Conservation (phyloP, 2,797 vertebrate species). For the Falco cherrug region DNA sequence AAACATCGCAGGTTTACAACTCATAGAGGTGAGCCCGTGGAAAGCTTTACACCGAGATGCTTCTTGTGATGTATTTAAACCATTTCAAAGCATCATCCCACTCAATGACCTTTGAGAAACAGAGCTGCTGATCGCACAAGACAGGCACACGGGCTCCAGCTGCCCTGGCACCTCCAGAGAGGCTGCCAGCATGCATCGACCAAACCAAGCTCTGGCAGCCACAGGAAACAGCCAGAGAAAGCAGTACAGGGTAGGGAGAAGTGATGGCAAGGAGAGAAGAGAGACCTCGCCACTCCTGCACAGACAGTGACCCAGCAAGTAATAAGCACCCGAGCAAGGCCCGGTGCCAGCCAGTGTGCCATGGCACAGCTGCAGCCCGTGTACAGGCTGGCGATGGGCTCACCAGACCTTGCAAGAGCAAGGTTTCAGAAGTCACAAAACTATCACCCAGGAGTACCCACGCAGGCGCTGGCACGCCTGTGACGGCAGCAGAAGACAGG, state of each 20-base stretch:
- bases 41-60: not conserved
- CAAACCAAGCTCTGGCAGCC: not conserved
- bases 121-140: not conserved
- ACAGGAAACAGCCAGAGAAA: not conserved
- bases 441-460: not conserved
- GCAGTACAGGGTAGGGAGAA: not conserved
- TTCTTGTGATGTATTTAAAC: not conserved
- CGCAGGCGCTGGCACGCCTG: not conserved
- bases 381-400: not conserved
- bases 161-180: not conserved
- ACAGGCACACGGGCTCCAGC: not conserved
- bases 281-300: not conserved
- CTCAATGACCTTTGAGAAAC: not conserved
- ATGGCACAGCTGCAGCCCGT: rapidly evolving
- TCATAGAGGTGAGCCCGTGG: rapidly evolving
- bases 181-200: rapidly evolving
- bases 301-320: rapidly evolving
- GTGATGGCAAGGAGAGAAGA: not conserved
- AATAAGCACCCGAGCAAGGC: not conserved
- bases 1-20: rapidly evolving
- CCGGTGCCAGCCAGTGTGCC: rapidly evolving
- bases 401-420: not conserved
- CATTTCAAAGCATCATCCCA: not conserved
- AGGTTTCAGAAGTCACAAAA: not conserved
- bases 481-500: not conserved